Evolutionary conservation across 1,140 invertebrate species (phyloP).

Genomic region (Cyclargus thomasi): DNA sequence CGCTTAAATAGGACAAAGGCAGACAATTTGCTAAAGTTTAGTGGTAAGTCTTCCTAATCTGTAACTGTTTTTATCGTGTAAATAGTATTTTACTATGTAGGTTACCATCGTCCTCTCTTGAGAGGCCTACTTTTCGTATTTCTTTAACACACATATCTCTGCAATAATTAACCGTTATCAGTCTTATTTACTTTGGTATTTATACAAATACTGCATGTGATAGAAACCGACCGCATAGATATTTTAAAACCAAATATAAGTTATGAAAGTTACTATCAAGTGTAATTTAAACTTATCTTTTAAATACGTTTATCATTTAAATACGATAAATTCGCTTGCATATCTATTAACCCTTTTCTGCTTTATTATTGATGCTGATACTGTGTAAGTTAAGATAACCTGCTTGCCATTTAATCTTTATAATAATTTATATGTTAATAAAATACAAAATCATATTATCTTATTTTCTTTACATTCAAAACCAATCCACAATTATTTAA

Average conservation of each 20-base stretch:
- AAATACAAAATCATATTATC: too few relatives aligned
- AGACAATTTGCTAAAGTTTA: not conserved
- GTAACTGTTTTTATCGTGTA: conserved; percentile 1
- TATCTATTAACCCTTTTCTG: not conserved
- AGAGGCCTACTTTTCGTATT: conserved; percentile 6
- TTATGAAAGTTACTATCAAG: not conserved
- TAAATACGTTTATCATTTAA: not conserved
- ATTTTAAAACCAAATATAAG: not conserved
- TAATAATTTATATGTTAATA: not conserved
- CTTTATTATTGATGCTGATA: not conserved
- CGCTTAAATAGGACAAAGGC: not conserved
- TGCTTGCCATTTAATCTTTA: not conserved
- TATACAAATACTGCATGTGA: not conserved
- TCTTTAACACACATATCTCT: conserved; percentile 3
- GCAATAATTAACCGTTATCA: not conserved
- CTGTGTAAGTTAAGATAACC: not conserved
- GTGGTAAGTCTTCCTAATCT: not conserved
- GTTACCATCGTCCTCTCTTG: not conserved
- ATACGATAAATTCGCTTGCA: not conserved
- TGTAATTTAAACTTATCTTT: not conserved
- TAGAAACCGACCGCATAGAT: not conserved
- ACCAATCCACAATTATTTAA: too few relatives aligned
- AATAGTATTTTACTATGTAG: not conserved
- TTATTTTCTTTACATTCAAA: too few relatives aligned
- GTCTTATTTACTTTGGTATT: not conserved